Evolutionary conservation across 2,888 invertebrate species (phyloP), one percentile per base, ranked within the genome.

Genomic region (Andrena praecox): DNA sequence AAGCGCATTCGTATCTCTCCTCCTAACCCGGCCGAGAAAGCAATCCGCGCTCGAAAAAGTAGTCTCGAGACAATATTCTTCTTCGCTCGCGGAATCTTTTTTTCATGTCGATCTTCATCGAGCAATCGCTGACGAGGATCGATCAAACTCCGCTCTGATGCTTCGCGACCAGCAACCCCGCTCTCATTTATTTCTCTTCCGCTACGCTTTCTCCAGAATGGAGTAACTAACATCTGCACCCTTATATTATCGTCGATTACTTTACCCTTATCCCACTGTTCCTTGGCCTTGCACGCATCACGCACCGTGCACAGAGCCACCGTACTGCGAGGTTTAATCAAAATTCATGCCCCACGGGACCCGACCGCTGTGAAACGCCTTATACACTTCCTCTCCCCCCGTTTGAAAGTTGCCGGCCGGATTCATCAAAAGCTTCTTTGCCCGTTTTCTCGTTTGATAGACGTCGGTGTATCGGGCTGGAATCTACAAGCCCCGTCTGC

Each of bases 281-380:
- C 54, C 64, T 48, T 27, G 60, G 52, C 10, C 20, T 31, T 50
- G 29, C 2, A 24, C 16, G 24, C 12, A n/a, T 5, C 4, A 24
- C n/a, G 35, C 31, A 16, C 60, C 16, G 50, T 6, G 35, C 10
- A 33, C 31, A n/a, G 35, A 31, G 29, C 64, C 27, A 64, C 42
- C 52, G 59, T 70, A 52, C 35, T 66, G 66, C 20, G 54, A 67
- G 48, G 80, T 72, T 72, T 63, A 63, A 80, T 78, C 60, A 78
- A 80, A 80, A 80, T 78, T 72, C 71, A 79, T 72, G 48, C 33
- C 42, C 29, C 50, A 29, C 50, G 73, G 56, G 60, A 52, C 31
- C 50, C 27, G 59, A 60, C 66, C 35, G 16, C 35, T 0, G 52
- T 0, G 42, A 24, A 50, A 50, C 72, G 20, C 2, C 62, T 70